Base-by-base conservation (phyloP, 2,888 invertebrate species). In the Drosophila aldrichi region DNA sequence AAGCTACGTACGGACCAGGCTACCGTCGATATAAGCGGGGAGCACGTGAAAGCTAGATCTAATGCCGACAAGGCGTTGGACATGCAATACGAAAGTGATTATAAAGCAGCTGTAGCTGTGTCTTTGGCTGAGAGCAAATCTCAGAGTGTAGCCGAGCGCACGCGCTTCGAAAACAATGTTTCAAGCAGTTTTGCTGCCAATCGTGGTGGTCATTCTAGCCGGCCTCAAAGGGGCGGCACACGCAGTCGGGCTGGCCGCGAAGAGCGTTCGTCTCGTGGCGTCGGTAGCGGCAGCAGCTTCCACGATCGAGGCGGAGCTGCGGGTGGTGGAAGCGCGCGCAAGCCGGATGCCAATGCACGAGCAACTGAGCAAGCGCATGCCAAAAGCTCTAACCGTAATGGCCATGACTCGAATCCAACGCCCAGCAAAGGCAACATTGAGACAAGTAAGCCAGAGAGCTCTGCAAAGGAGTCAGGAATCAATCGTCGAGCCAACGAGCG, bases 1-100 rank as follows among this genome's bases (percentile, higher is more conserved):
- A 97, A 97, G 93, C 93, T 97, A 10, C 92, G 91, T 56, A 56
- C 81, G 10, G 74, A 73, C 29, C 73, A 16, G 10, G 18, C 72
- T 58, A 44, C 72, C 20, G 40, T 61, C 36, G 51, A 74, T 36
- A 7, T 20, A 14, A 40, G 52, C 9, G 55, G 34, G 3, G 54
- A 71, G 12, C 44, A 61, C 25, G 6, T 40, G 18, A 43, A 72
- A 25, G 43, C 74, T 22, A 56, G 62, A 49, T 46, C 86, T 46
- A 61, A 20, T 52, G 75, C 69, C 38, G 84, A 55, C 25, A 79
- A 70, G 54, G 49, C 67, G n/a, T 20, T 56, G 4, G 49, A 61
- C 60, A 70, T 62, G 58, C 58, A 63, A 41, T 75, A 74, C 69
- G 67, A 81, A 4, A 57, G 36, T 14, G 71, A 87, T 16, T 25